Base-by-base conservation (phyloP, 1,140 invertebrate genomes). In the Drosophila rhopaloa region DNA sequence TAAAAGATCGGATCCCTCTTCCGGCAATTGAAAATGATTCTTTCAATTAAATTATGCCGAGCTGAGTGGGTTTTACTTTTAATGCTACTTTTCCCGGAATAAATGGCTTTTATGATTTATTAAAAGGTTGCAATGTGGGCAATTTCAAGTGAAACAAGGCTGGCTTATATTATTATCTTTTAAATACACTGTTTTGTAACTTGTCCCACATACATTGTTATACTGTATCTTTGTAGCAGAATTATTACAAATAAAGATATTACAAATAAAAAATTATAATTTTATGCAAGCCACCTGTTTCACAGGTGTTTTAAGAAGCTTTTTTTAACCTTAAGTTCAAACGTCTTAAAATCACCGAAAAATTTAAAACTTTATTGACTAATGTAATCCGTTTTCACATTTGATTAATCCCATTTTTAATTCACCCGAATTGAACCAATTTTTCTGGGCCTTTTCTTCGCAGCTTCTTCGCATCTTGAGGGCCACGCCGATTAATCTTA, bases 1-100 rank as follows among this genome's bases (percentile, higher is more conserved):
- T 41, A 14, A 19, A 29, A 54, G 29, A 37, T 63, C 41, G 38
- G 37, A 63, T 66, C 61, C 73, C 40, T 76, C 73, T 51, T 66
- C 38, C 72, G 50, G 65, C 51, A 70, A 70, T 70, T 50, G 51
- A 48, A 58, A 54, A 37, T 40, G 66, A 71, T 71, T 70, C 67
- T 68, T 14, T 57, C 43, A 48, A 68, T 71, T 65, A 65, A 53
- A 37, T 10, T 16, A 29, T 11, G 32, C 35, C 43, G n/a, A 38
- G 46, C 24, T 50, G 29, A 53, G 46, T 44, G 60, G 65, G 60
- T 68, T 68, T 68, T 68, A 68, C 65, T 68, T 68, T 68, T 60
- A 46, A 19, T 65, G 32, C 32, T 61, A 29, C 61, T 65, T 65
- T 53, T 44, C 37, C 44, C 19, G 43, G 47, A 68, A 68, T 53